Evolutionary conservation across 2,888 invertebrate genomes (phyloP), one percentile per base, ranked within the genome.

Genomic region (Scaptomyza reducta): DNA sequence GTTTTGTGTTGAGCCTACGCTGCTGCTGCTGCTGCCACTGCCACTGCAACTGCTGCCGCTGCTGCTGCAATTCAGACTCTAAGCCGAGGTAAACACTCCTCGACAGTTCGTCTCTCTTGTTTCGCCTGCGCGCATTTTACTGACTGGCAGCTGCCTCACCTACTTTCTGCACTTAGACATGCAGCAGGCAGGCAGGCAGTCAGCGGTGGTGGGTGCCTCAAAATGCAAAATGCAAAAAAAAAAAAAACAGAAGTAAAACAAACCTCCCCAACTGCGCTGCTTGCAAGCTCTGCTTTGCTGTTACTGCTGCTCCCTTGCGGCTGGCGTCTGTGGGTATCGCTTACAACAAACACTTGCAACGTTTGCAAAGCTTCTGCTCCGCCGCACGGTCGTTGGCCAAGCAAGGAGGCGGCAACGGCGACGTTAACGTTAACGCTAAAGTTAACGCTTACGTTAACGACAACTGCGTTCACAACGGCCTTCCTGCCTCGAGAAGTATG

Each of bases 271-370:
- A 64, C 78, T 75, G 79, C 68, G 78, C 58, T 33, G 55, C 35
- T 16, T 33, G 54, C 49, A 14, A 16, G 35, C 51, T 47, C 49
- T 49, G 74, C 49, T 44, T 13, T 42, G 38, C 47, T 47, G 22
- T 13, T 42, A 33, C 47, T 47, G 22, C 33, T 44, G 81, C 63
- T 81, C 82, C 79, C 83, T 83, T 60, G 78, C 81, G 65, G 79
- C 72, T 64, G 54, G 45, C 59, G 71, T 79, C 87, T 61, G 56
- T 72, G 83, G 80, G 76, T 84, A 84, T 84, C 84, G 87, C 84
- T 84, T 88, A 86, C 84, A 88, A 84, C 83, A 83, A 86, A 86
- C 78, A 83, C 87, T 86, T 83, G 83, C 83, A 81, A 81, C 80
- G 85, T 81, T 81, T 75, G 87, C 87, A 85, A 85, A 70, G 74